Conservation (phyloP, 1,140 invertebrate species). For the Agraylea sexmaculata region DNA sequence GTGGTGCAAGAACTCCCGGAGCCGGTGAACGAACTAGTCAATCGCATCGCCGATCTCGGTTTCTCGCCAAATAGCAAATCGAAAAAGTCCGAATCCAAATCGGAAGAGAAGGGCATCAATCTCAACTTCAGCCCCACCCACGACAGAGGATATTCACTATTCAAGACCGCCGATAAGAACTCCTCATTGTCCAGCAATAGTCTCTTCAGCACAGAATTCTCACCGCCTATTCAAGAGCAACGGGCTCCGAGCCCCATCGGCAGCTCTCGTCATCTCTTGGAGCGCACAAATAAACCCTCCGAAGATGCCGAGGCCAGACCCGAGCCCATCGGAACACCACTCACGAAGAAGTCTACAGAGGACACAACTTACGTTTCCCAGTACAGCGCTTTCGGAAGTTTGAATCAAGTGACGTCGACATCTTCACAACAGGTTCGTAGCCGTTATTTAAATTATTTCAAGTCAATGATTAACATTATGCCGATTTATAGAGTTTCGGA, state of each 20-base stretch:
- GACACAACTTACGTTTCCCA: too few species aligned
- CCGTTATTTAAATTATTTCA: too few species aligned
- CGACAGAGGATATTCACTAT: conserved; percentile 33
- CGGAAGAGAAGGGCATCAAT: conserved; percentile 23
- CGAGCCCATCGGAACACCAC: conserved; percentile 33
- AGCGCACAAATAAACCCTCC: neutral
- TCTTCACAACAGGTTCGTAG: too few species aligned
- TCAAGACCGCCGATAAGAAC: conserved; percentile 28
- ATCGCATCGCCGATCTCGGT: conserved; percentile 18
- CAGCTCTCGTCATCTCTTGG: conserved; percentile 20
- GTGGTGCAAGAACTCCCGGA: conserved; percentile 18
- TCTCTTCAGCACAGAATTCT: conserved; percentile 27
- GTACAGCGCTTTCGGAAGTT: too few species aligned
- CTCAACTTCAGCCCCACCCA: conserved; percentile 33
- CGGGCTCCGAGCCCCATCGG: conserved; percentile 21
- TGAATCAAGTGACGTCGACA: too few species aligned
- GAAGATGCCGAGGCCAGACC: conserved; percentile 17
- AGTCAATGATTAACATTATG: too few species aligned
- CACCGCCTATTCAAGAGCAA: too few species aligned
- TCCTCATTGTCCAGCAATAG: conserved; percentile 25
- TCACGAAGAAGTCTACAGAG: conserved; percentile 24
- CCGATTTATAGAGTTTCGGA: too few species aligned
- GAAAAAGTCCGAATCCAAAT: neutral
- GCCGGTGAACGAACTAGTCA: conserved; percentile 27
- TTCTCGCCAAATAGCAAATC: neutral